These are phyloP conservation scores for Choristoneura rosaceana DNA, from an alignment of 2,888 invertebrate genomes.

Conservation along the genomic window DNA sequence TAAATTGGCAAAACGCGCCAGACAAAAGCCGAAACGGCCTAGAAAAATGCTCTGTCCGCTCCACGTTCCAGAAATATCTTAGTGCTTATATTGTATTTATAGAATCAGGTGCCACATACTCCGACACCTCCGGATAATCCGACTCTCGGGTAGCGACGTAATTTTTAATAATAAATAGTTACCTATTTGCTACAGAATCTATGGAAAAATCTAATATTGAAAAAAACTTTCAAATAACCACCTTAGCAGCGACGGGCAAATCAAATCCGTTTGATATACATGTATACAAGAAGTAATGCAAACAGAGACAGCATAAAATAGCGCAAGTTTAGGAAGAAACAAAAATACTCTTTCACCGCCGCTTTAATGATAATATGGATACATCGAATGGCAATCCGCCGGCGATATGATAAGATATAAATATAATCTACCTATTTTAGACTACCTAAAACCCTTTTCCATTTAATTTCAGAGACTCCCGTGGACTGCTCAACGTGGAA, in stretches of 20 bases:
- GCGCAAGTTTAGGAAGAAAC: no score
- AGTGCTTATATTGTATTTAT: no score
- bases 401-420: slow-evolving; percentile 1
- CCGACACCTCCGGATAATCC: no score
- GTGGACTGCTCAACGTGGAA: slow-evolving; percentile 89
- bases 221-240: no score
- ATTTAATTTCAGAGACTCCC: slow-evolving; percentile 85
- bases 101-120: not conserved
- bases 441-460: slow-evolving; percentile 15
- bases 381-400: not conserved
- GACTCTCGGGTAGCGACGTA: no score
- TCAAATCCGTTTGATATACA: no score
- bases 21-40: not conserved
- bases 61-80: not conserved
- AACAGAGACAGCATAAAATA: no score
- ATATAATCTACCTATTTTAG: not conserved
- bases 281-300: no score
- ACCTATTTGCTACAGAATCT: no score
- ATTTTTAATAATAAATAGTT: no score
- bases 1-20: slow-evolving; percentile 30
- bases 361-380: not conserved
- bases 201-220: no score
- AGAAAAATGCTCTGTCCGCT: not conserved
- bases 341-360: not conserved
- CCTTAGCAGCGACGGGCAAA: no score